A percentile compares a stretch with the other conserved stretches of the same genome.
Evolutionary conservation across 1,140 invertebrate species (phyloP).

Genomic region (Heliconius hewitsoni): DNA sequence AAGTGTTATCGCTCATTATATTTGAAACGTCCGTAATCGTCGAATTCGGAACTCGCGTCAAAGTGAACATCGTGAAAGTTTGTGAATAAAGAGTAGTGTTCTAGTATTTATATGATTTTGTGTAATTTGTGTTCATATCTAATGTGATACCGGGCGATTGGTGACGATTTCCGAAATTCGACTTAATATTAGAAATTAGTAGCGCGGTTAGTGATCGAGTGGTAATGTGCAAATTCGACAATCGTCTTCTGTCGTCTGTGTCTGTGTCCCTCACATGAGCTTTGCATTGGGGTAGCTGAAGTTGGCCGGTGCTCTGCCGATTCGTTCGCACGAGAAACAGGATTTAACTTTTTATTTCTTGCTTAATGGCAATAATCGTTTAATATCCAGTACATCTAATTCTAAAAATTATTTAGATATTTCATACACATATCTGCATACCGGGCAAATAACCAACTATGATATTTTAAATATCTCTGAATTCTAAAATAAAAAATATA

Average conservation of each 20-base stretch:
- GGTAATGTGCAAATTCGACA: conserved; percentile 44
- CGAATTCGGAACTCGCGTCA: conserved; percentile 77
- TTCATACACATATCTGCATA: background rate
- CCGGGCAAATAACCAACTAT: background rate
- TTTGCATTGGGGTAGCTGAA: conserved; percentile 55
- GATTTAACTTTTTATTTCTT: background rate
- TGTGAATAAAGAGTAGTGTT: conserved; percentile 69
- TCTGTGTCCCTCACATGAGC: conserved; percentile 60
- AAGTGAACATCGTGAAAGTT: conserved; percentile 77
- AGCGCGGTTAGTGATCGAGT: conserved; percentile 45
- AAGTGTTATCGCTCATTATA: conserved; percentile 76
- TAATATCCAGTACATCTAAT: background rate
- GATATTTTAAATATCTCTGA: too few relatives aligned
- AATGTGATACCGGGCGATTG: conserved; percentile 53
- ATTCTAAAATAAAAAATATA: too few relatives aligned
- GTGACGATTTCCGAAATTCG: conserved; percentile 74
- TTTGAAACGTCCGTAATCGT: conserved; percentile 63
- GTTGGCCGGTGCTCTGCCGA: conserved; percentile 49
- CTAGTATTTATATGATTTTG: conserved; percentile 44
- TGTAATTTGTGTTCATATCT: conserved; percentile 49
- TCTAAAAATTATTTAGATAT: background rate
- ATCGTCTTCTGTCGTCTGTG: conserved; percentile 51
- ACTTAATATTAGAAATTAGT: conserved; percentile 62
- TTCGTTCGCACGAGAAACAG: conserved; percentile 45
- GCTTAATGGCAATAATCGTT: background rate